These are phyloP conservation scores for Drosophila tani DNA, from an alignment of 1,140 invertebrate genomes.

Conservation along the genomic window DNA sequence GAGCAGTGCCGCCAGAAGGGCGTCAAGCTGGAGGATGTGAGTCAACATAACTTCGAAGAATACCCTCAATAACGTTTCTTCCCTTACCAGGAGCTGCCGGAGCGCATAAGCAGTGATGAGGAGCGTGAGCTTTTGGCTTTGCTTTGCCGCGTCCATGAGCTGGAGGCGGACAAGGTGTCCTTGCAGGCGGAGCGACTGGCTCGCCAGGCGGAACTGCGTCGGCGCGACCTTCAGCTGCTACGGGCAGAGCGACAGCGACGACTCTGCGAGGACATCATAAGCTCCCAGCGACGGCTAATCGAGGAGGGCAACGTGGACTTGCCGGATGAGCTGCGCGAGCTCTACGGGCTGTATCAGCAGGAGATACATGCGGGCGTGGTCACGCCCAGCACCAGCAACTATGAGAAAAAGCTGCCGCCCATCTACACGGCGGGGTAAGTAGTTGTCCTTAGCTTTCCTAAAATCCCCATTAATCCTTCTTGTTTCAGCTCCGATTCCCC, in stretches of 20 bases:
- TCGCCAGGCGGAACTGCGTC: constrained; percentile 93
- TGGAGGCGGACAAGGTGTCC: constrained; percentile 95
- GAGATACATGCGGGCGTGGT: constrained; percentile 90
- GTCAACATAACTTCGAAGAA: constrained; percentile 1
- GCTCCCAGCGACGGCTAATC: constrained; percentile 93
- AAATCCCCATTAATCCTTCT: background rate
- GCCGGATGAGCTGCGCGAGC: constrained; percentile 92
- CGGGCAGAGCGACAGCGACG: constrained; percentile 93
- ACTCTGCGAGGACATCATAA: constrained; percentile 96
- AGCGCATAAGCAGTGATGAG: constrained; percentile 92
- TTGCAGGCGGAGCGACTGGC: constrained; percentile 94
- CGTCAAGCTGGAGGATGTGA: constrained; percentile 92
- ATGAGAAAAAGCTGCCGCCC: constrained; percentile 82
- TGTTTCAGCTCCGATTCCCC: constrained; percentile 77
- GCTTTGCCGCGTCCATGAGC: constrained; percentile 94
- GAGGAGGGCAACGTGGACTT: constrained; percentile 90
- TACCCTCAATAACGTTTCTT: background rate
- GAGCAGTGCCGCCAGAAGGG: constrained; percentile 91
- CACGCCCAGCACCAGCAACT: constrained; percentile 67
- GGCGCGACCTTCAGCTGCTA: constrained; percentile 93
- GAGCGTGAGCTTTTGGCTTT: constrained; percentile 93
- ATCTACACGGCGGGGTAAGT: constrained; percentile 83
- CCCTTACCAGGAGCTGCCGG: constrained; percentile 90
- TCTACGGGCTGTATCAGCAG: constrained; percentile 94
- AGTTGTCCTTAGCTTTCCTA: no score